Percentiles rank a stretch among this genome's conserved stretches.
These are phyloP conservation scores for Myripristis murdjan DNA, from an alignment of 2,797 vertebrate genomes.

Conservation along the genomic window DNA sequence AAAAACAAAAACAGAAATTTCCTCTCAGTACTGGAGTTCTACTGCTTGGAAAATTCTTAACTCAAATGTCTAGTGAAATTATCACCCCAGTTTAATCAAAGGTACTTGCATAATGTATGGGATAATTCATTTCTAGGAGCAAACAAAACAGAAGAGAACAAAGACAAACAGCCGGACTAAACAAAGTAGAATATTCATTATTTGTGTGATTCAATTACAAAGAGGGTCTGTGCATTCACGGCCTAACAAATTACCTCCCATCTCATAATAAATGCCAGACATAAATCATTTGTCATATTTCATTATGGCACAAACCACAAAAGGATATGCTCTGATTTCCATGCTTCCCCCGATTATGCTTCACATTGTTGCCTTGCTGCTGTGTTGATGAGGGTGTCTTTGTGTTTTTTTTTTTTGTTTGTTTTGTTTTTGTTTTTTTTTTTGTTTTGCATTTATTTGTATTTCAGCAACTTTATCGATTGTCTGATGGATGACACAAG, in stretches of 20 bases:
- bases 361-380: conserved; percentile 15
- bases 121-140: conserved; percentile 56
- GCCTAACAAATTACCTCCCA: conserved; percentile 80
- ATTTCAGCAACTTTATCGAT: background rate
- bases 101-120: conserved; percentile 61
- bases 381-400: background rate
- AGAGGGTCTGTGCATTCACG: conserved; percentile 67
- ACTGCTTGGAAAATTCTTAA: conserved; percentile 23
- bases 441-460: conserved; percentile 10
- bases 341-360: conserved; percentile 44
- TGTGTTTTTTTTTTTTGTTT: no score
- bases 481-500: no score
- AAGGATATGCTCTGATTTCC: conserved; percentile 71
- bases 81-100: conserved; percentile 68
- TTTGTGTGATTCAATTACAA: conserved; percentile 83
- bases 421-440: no score
- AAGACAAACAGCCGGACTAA: conserved; percentile 70
- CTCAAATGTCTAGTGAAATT: conserved; percentile 43
- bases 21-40: background rate
- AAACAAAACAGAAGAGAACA: conserved; percentile 67
- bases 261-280: conserved; percentile 77
- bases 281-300: conserved; percentile 84
- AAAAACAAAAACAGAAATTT: conserved; percentile 6
- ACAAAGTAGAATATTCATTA: conserved; percentile 81
- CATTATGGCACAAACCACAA: conserved; percentile 71